These are phyloP conservation scores for Hylaea fasciaria DNA, from an alignment of 2,888 invertebrate species.

Conservation along the genomic window DNA sequence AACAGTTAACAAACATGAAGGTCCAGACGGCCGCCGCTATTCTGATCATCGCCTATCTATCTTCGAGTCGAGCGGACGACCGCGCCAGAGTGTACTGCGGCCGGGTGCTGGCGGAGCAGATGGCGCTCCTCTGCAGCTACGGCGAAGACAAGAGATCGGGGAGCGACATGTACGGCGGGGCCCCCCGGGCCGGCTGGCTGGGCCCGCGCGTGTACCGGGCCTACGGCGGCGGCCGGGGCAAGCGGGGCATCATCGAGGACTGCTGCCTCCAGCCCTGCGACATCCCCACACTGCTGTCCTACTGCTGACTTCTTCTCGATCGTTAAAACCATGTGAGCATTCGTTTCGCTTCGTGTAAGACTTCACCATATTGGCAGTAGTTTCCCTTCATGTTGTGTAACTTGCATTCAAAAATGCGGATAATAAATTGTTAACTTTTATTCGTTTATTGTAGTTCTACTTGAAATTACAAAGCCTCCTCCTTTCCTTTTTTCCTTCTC, in stretches of 20 bases:
- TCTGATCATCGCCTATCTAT: constrained; percentile 12
- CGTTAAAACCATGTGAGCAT: neutral
- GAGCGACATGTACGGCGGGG: constrained; percentile 15
- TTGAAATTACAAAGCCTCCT: too few species aligned
- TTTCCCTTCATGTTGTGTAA: too few species aligned
- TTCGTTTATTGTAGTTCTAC: too few species aligned
- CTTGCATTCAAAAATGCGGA: too few species aligned
- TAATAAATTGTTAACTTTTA: too few species aligned
- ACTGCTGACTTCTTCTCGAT: constrained; percentile 26
- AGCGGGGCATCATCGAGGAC: constrained; percentile 34
- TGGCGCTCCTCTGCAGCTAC: constrained; percentile 27
- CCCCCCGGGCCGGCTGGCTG: constrained; percentile 20
- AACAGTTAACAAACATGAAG: constrained; percentile 31
- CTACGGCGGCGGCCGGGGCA: constrained; percentile 21
- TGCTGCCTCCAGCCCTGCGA: constrained; percentile 32
- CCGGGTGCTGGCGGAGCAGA: constrained; percentile 24
- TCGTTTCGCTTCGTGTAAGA: too few species aligned
- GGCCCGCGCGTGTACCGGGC: constrained; percentile 29
- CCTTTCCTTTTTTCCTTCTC: too few species aligned
- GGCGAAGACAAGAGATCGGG: constrained; percentile 27
- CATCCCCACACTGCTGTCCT: constrained; percentile 20
- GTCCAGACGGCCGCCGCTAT: constrained; percentile 18
- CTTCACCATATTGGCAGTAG: too few species aligned
- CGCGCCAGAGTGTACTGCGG: constrained; percentile 30
- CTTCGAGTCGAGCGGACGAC: constrained; percentile 9